Conservation (phyloP, 2,113 vertebrate genomes). For the Cacatua alba region DNA sequence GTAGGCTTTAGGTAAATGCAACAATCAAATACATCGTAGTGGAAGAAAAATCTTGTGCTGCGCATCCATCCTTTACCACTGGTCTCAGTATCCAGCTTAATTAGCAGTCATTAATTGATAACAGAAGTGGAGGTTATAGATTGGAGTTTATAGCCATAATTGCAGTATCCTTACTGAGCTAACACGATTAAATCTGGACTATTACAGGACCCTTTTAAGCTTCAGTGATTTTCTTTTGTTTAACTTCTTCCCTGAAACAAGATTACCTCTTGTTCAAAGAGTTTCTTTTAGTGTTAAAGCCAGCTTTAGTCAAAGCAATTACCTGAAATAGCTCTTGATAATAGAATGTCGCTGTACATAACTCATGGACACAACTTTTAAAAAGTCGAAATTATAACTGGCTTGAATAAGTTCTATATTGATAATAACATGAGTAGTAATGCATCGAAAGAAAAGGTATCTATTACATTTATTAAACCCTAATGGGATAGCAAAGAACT, state of each 20-base stretch:
- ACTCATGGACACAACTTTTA: not conserved
- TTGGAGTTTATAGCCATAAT: not conserved
- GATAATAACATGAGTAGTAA: not conserved
- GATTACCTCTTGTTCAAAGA: conserved; percentile 18
- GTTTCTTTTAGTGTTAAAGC: not conserved
- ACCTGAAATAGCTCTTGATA: not conserved
- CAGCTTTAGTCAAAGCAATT: conserved; percentile 23
- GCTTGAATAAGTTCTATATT: not conserved
- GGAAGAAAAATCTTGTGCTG: not conserved
- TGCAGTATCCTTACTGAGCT: not conserved
- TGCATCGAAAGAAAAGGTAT: not conserved
- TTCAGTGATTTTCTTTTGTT: conserved; percentile 40
- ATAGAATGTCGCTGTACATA: not conserved
- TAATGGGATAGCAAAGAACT: not conserved
- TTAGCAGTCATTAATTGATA: not conserved
- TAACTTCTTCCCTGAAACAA: conserved; percentile 19
- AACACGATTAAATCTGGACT: conserved; percentile 25
- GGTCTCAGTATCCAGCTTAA: not conserved
- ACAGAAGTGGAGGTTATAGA: not conserved
- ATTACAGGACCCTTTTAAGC: not conserved
- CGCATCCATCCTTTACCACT: not conserved
- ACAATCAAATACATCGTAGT: not conserved
- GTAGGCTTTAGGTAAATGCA: not conserved
- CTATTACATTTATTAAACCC: not conserved
- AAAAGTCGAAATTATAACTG: not conserved